Base-by-base conservation (phyloP, 2,797 vertebrate species). In the Acridotheres tristis region DNA sequence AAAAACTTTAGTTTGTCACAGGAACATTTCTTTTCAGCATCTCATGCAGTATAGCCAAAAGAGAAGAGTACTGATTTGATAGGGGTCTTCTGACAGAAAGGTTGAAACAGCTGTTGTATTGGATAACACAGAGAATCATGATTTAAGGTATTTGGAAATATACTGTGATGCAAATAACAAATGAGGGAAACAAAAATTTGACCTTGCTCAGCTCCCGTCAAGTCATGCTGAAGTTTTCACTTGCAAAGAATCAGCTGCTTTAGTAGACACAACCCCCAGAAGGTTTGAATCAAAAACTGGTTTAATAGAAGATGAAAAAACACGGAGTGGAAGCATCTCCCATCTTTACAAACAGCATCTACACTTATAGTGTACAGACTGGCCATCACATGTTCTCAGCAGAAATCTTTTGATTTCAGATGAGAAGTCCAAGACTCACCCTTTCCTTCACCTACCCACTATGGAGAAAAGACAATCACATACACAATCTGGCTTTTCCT, bases 91-190 rank as follows among this genome's bases (percentile, higher is more conserved):
- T 89, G 42, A 85, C 55, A 92, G 45, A 81, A 83, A 89, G 75
- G 54, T 36, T 80, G 42, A 51, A 85, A 45, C 43, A 77, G 67
- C 65, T 75, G 53, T 65, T 96, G 40, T 36, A 32, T 25, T 79
- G 83, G 43, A 36, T 42, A 84, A 43, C 40, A 66, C 32, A 57
- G 32, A 84, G 42, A 71, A 72, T 10, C n/a, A 76, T 68, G 61
- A 90, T 61, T 74, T 61, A 75, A 57, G 45, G 58, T 81, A 79
- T 73, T 76, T 80, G 79, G 50, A 91, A 94, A 83, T 72, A 72
- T 1, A 72, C 27, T 47, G 7, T 16, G 42, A 75, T 75, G 34
- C 8, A 90, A 90, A 61, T 45, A 91, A 69, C 32, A 62, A 92
- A 78, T 30, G 11, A 67, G 22, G 9, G 72, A 73, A 69, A 29